Percentiles rank a stretch among this genome's conserved stretches.
Evolutionary conservation across 2,797 vertebrate genomes (phyloP).

Genomic region (Poeciliopsis turneri): DNA sequence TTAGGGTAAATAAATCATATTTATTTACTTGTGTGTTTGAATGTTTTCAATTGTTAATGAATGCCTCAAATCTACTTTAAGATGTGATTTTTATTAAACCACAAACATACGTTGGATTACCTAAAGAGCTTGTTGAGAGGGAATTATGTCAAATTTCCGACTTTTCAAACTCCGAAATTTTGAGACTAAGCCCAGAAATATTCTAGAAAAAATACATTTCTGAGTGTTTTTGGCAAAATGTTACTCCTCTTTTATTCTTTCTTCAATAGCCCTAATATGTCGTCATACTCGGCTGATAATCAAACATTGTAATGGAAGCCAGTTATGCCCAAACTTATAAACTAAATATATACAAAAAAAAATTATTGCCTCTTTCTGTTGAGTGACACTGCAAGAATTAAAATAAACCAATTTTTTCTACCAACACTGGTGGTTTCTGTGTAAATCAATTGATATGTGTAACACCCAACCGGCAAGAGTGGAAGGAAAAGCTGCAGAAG

Average conservation of each 20-base stretch:
- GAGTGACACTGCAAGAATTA: slow-evolving; percentile 19
- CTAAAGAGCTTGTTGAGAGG: neutral
- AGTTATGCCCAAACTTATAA: neutral
- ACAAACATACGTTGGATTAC: too few species aligned
- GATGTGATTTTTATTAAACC: too few species aligned
- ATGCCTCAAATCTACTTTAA: neutral
- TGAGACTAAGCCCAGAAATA: too few species aligned
- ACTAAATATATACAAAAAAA: neutral
- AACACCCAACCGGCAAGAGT: slow-evolving; percentile 9
- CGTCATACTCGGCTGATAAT: neutral
- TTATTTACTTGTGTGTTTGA: neutral
- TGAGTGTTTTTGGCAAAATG: too few species aligned
- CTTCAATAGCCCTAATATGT: too few species aligned
- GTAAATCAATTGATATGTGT: slow-evolving; percentile 28
- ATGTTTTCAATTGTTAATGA: neutral
- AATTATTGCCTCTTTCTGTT: neutral
- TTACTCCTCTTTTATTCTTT: too few species aligned
- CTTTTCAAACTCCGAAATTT: too few species aligned
- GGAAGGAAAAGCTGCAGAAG: slow-evolving; percentile 19
- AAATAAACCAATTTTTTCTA: slow-evolving; percentile 34
- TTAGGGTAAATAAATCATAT: neutral
- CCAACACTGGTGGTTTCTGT: slow-evolving; percentile 43
- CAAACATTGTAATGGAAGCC: neutral
- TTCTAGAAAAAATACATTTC: too few species aligned
- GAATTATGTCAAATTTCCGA: neutral